Evolutionary conservation across 2,797 vertebrate genomes (phyloP).

Genomic region (Pseudocheirus occidentalis): DNA sequence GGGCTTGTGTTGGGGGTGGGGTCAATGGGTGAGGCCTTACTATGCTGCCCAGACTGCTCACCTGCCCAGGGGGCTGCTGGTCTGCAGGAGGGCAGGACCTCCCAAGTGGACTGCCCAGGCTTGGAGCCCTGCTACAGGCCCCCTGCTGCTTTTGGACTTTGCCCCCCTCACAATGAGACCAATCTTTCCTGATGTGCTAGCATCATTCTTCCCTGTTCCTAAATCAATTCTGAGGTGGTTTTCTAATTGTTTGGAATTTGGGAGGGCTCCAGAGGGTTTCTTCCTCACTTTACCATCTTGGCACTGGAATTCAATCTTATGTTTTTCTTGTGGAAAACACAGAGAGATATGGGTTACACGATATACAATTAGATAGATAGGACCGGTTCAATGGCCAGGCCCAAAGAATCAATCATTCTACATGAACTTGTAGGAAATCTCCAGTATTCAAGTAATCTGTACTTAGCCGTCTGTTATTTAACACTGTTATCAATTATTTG

Average conservation of each 20-base stretch:
- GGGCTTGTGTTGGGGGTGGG: not conserved
- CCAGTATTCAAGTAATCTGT: not conserved
- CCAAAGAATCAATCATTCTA: not conserved
- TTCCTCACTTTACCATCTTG: not conserved
- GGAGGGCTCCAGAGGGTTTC: not conserved
- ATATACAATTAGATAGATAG: not conserved
- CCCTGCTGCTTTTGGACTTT: not conserved
- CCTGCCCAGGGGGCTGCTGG: not conserved
- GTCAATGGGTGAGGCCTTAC: too few species aligned
- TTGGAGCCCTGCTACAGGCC: not conserved
- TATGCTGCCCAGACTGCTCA: too few species aligned
- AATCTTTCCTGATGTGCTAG: not conserved
- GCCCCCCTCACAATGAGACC: not conserved
- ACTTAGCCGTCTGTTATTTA: not conserved
- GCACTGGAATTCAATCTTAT: not conserved
- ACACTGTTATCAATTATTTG: not conserved
- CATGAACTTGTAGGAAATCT: not conserved
- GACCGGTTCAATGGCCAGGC: not conserved
- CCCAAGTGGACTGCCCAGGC: not conserved
- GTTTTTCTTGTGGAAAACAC: not conserved
- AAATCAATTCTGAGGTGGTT: not conserved
- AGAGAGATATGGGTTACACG: not conserved
- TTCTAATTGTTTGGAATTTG: not conserved
- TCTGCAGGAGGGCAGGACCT: not conserved
- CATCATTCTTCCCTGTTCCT: not conserved